A percentile compares a stretch with the other conserved stretches of the same genome.
Conservation (phyloP, 2,888 invertebrate species). For the Sarcophaga subvicina region DNA sequence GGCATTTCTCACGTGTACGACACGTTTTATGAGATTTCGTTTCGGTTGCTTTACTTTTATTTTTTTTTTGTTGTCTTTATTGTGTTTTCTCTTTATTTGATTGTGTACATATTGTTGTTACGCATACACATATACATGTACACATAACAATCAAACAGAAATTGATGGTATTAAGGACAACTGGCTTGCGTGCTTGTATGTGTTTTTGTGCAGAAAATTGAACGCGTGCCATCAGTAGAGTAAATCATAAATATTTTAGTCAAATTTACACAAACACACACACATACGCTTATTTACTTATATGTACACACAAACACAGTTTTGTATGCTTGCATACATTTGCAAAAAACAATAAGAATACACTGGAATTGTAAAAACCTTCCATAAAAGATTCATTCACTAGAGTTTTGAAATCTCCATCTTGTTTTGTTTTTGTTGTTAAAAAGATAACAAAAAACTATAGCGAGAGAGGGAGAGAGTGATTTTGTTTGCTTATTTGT, state of each 20-base stretch:
- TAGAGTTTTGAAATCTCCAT: slow-evolving; percentile 2
- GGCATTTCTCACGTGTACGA: slow-evolving; percentile 79
- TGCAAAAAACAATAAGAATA: background rate
- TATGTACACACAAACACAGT: slow-evolving; percentile 1
- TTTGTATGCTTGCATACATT: background rate
- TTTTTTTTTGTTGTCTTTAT: slow-evolving; percentile 23
- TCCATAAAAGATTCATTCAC: slow-evolving; percentile 38
- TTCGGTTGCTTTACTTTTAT: slow-evolving; percentile 17
- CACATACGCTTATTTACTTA: background rate
- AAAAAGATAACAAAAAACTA: background rate
- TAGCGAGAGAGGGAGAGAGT: no score
- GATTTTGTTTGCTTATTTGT: slow-evolving; percentile 18
- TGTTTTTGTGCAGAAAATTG: slow-evolving; percentile 53
- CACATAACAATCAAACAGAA: slow-evolving; percentile 11
- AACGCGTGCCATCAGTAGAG: slow-evolving; percentile 68
- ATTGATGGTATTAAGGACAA: slow-evolving; percentile 34
- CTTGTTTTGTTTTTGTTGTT: slow-evolving; percentile 19
- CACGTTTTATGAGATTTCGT: slow-evolving; percentile 74
- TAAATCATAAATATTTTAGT: slow-evolving; percentile 62
- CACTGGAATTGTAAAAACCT: background rate
- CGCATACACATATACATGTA: background rate
- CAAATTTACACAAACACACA: slow-evolving; percentile 42
- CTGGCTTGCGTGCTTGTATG: background rate
- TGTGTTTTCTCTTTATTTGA: slow-evolving; percentile 8
- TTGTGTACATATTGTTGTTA: slow-evolving; percentile 8